phyloP scores from a whole-genome alignment of 1,140 invertebrate species.

The Elysia chlorotica region DNA sequence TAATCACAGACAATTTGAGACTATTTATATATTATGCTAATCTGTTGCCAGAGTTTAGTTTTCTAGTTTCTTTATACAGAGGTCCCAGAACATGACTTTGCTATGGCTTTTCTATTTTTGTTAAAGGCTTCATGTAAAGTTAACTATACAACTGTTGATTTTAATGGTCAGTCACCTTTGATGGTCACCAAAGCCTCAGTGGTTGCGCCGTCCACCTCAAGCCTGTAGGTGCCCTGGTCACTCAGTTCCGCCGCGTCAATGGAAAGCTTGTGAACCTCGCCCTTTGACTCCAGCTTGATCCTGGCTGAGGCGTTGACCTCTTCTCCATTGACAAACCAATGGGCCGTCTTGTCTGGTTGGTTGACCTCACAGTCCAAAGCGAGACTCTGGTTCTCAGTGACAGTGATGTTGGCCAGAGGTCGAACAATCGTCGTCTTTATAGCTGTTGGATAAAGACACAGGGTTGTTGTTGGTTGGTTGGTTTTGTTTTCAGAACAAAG shows the following conservation, averaged over 20 bases:
- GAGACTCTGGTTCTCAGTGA: constrained; percentile 39
- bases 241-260: constrained; percentile 78
- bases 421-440: constrained; percentile 46
- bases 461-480: too few relatives aligned
- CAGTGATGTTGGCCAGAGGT: constrained; percentile 46
- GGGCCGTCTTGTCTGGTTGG: constrained; percentile 75
- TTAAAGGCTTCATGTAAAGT: too few relatives aligned
- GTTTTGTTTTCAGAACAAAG: too few relatives aligned
- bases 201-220: constrained; percentile 28
- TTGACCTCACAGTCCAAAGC: constrained; percentile 63
- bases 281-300: constrained; percentile 87
- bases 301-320: constrained; percentile 70
- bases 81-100: too few relatives aligned
- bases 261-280: constrained; percentile 66
- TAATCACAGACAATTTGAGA: too few relatives aligned
- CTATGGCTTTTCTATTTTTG: too few relatives aligned
- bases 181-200: constrained; percentile 30
- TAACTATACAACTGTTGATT: too few relatives aligned
- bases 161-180: constrained; percentile 30
- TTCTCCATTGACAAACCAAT: constrained; percentile 83
- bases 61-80: too few relatives aligned
- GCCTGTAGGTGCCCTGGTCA: constrained; percentile 80
- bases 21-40: too few relatives aligned
- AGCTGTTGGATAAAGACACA: constrained; percentile 35
- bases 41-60: too few relatives aligned